Evolutionary conservation across 2,888 invertebrate genomes (phyloP), one percentile per base, ranked within the genome.

Genomic region (Stenotaenia linearis): DNA sequence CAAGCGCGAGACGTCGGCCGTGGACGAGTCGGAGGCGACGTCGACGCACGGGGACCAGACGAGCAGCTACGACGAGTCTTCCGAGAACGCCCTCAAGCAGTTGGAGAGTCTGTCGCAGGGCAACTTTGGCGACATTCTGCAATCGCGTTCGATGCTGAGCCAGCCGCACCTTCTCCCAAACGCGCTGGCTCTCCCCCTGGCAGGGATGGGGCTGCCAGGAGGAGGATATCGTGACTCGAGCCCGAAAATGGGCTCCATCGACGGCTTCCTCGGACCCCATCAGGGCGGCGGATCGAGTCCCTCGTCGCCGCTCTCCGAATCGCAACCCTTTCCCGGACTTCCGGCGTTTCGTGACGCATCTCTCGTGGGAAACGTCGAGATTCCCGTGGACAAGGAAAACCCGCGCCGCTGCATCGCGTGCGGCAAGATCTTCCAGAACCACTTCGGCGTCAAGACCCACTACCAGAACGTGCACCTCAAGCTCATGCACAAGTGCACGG

Each of bases 401-500:
- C 96, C 97, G 0, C 89, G 94, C 45, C 91, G 93, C 83, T 98
- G 97, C 87, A 92, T 94, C 2, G 94, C 94, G 37, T 98, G 98
- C 86, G 95, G 94, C 7, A 96, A 96, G 87, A 90, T 93, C 84
- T 97, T 97, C 87, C 95, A 94, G 86, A 97, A 96, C 85, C 93
- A 95, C 84, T 96, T 96, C 85, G 93, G 94, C 77, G 91, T 97
- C 28, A 97, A 96, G 87, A 94, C 94, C 0, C 98, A 98, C 86
- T 97, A 96, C 86, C 96, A 96, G 88, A 97, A 95, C 86, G 94
- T 95, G 10, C 97, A 98, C 87, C 90, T 97, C 78, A 97, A 97
- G 87, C 88, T 97, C 81, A 95, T 96, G 93, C 97, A 97, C 87
- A 94, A 94, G 85, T 98, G 98, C 88, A 94, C 92, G 84, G 92